Evolutionary conservation across 2,888 invertebrate genomes (phyloP).

Genomic region (Mythimna albipuncta): DNA sequence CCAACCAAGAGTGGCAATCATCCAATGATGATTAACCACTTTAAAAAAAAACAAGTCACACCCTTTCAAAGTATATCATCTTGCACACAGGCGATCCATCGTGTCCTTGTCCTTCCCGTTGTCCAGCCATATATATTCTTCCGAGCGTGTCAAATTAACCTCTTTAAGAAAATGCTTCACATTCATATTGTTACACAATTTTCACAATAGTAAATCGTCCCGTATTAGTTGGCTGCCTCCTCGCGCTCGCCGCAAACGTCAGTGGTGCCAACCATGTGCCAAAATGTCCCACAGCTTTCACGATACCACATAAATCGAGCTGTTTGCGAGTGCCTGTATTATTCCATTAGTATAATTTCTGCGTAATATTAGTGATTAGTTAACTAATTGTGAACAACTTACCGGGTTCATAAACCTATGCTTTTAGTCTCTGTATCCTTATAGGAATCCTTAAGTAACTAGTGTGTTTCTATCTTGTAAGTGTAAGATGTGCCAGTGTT

Average conservation of each 20-base stretch:
- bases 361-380: conserved; percentile 23
- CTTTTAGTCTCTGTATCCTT: not conserved
- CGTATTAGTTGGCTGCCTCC: conserved; percentile 39
- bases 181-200: not conserved
- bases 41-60: no score
- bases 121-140: not conserved
- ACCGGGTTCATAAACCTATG: conserved; percentile 2
- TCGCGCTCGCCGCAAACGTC: conserved; percentile 20
- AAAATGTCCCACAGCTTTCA: conserved; percentile 42
- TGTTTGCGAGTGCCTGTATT: conserved; percentile 38
- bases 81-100: no score
- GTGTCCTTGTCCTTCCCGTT: no score
- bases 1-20: no score
- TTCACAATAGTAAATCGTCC: conserved; percentile 22
- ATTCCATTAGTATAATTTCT: conserved; percentile 38
- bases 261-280: conserved; percentile 34
- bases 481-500: not conserved
- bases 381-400: conserved; percentile 13
- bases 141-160: not conserved
- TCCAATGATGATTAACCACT: no score
- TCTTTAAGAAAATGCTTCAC: not conserved
- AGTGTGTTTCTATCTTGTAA: not conserved
- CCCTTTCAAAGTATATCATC: no score
- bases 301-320: conserved; percentile 38
- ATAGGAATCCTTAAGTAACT: not conserved